Evolutionary conservation across 2,888 invertebrate species (phyloP).

Genomic region (Caradrina kadenii): DNA sequence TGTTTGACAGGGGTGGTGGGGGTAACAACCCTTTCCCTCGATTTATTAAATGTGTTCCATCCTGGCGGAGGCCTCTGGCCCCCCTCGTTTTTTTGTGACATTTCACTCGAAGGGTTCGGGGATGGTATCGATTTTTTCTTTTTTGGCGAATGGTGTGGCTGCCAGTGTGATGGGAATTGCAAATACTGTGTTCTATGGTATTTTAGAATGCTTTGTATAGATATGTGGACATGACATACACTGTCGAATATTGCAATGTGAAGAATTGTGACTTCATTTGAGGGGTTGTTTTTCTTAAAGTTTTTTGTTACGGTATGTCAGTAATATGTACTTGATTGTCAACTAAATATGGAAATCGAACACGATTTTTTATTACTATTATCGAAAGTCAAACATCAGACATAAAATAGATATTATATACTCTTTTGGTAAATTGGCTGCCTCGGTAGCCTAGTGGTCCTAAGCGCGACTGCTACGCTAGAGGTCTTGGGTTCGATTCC

Average conservation of each 20-base stretch:
- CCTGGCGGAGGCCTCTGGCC: slow-evolving; percentile 68
- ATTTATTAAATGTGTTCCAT: slow-evolving; percentile 80
- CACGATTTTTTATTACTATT: too few relatives aligned
- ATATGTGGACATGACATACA: neutral
- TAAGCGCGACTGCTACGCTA: too few relatives aligned
- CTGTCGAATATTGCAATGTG: neutral
- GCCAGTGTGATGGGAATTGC: slow-evolving; percentile 33
- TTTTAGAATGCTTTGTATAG: slow-evolving; percentile 14
- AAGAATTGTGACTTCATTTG: too few relatives aligned
- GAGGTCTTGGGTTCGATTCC: too few relatives aligned
- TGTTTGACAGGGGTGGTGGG: slow-evolving; percentile 71
- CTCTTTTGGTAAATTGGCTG: too few relatives aligned
- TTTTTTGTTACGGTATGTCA: neutral
- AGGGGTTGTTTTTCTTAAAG: neutral
- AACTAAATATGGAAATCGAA: too few relatives aligned
- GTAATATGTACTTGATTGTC: too few relatives aligned
- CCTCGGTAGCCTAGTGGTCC: too few relatives aligned
- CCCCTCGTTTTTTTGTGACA: slow-evolving; percentile 83
- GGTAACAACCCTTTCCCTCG: slow-evolving; percentile 82
- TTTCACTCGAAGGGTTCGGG: slow-evolving; percentile 75
- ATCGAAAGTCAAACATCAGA: too few relatives aligned
- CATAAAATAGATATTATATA: too few relatives aligned
- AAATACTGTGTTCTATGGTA: slow-evolving; percentile 32
- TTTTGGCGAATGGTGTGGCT: slow-evolving; percentile 50
- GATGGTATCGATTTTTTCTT: slow-evolving; percentile 71